Evolutionary conservation across 2,797 vertebrate genomes (phyloP).

Genomic region (Intellagama lesueurii): DNA sequence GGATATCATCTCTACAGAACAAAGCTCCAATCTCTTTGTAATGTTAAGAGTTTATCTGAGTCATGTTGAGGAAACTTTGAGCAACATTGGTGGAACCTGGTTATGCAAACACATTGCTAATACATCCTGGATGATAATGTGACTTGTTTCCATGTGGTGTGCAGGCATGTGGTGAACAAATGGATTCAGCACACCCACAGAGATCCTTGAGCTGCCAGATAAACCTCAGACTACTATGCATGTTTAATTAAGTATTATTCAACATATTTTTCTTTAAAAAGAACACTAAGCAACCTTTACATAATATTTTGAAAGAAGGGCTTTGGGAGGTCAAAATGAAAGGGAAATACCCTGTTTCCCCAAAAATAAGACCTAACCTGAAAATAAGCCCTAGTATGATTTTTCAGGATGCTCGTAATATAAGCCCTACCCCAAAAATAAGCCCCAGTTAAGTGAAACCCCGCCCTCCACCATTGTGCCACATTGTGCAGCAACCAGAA

Average conservation of each 20-base stretch:
- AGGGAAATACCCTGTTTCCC: background rate
- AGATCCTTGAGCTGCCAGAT: constrained; percentile 19
- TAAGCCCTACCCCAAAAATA: too few species aligned
- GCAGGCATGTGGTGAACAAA: background rate
- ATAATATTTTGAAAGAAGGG: constrained; percentile 4
- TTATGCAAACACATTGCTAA: background rate
- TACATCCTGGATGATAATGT: constrained; percentile 2
- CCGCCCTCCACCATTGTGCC: too few species aligned
- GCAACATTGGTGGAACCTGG: background rate
- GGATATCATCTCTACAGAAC: background rate
- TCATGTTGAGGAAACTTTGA: background rate
- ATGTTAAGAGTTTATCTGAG: background rate
- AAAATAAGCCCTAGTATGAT: too few species aligned
- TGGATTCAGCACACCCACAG: background rate
- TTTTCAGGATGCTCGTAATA: too few species aligned
- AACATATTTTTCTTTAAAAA: background rate
- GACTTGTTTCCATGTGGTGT: background rate
- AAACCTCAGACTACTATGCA: background rate
- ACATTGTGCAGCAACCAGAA: too few species aligned
- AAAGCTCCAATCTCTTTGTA: background rate
- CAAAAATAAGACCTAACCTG: too few species aligned
- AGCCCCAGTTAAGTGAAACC: too few species aligned
- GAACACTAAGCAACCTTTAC: background rate
- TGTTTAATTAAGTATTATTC: background rate
- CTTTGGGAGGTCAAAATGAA: background rate